A percentile compares a stretch with the other conserved stretches of the same genome.
These are phyloP conservation scores for Phaedon cochleariae DNA, from an alignment of 2,888 invertebrate genomes.

Conservation along the genomic window DNA sequence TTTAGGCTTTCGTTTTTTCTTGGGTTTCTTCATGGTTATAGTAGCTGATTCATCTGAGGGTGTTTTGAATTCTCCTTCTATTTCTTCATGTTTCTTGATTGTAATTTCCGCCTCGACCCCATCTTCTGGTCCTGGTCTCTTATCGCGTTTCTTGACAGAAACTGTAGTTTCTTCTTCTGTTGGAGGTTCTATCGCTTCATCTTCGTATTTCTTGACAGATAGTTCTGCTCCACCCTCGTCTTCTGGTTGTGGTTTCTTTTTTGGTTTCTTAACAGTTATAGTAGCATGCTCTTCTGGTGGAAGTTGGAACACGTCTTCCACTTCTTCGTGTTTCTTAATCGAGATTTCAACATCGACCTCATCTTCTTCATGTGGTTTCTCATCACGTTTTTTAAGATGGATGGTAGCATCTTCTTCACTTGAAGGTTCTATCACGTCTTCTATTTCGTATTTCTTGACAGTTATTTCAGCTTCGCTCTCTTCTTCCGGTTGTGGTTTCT, in stretches of 20 bases:
- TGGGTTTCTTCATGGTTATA: background rate
- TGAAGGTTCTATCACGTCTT: conserved; percentile 34
- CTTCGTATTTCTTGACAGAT: conserved; percentile 36
- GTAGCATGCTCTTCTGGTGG: background rate
- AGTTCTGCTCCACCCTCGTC: conserved; percentile 40
- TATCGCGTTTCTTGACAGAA: background rate
- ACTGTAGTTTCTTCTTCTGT: background rate
- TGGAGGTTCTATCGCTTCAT: conserved; percentile 34
- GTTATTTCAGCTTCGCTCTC: conserved; percentile 42
- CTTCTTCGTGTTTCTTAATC: too few relatives aligned
- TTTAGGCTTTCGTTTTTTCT: too few relatives aligned
- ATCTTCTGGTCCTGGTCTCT: conserved; percentile 42
- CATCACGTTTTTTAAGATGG: background rate
- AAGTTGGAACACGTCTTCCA: background rate
- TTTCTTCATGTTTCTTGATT: too few relatives aligned
- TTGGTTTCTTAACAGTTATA: background rate
- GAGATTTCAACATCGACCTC: too few relatives aligned
- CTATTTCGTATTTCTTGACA: conserved; percentile 36
- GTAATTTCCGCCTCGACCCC: conserved; percentile 49
- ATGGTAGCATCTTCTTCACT: background rate
- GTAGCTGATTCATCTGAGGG: background rate
- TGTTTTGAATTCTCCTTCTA: too few relatives aligned
- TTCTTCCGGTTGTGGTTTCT: too few relatives aligned
- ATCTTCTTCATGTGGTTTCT: conserved; percentile 35
- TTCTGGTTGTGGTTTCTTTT: too few relatives aligned